Percentiles rank a stretch among this genome's conserved stretches.
Conservation (phyloP, 2,113 vertebrate species). For the Melanerpes aurifrons region DNA sequence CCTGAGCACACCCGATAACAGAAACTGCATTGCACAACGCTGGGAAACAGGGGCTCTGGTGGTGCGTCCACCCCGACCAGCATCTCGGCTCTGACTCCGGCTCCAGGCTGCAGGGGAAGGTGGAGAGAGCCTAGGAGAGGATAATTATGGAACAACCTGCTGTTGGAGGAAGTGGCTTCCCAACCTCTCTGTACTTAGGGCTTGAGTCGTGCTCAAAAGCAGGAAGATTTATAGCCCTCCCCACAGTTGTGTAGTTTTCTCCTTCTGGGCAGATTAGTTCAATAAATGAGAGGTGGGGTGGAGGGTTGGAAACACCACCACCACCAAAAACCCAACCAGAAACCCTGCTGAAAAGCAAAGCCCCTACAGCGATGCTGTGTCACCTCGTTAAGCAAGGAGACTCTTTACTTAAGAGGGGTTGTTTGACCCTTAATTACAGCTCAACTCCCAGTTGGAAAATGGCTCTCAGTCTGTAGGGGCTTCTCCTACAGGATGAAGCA, state of each 20-base stretch:
- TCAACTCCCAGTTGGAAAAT: conserved; percentile 7
- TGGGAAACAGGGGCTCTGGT: background rate
- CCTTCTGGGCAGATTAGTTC: conserved; percentile 41
- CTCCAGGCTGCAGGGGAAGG: conserved; percentile 48
- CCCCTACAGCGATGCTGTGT: background rate
- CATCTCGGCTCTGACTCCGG: background rate
- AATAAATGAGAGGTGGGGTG: conserved; percentile 22
- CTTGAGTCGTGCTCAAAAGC: background rate
- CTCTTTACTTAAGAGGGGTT: conserved; percentile 28
- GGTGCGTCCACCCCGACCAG: background rate
- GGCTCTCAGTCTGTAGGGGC: background rate
- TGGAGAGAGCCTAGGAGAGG: conserved; percentile 6
- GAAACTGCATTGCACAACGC: background rate
- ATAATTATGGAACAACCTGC: conserved; percentile 64
- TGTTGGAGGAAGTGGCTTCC: conserved; percentile 57
- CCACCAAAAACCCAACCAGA: background rate
- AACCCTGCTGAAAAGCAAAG: conserved; percentile 37
- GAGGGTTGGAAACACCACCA: background rate
- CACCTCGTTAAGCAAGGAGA: conserved; percentile 17
- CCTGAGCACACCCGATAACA: conserved; percentile 15
- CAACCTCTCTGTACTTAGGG: conserved; percentile 7
- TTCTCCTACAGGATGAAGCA: conserved; percentile 10
- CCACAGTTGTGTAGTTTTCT: background rate
- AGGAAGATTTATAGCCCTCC: conserved; percentile 21
- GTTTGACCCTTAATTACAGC: conserved; percentile 17